Conservation (phyloP, 2,888 invertebrate species). For the Caenorhabditis uteleia region DNA sequence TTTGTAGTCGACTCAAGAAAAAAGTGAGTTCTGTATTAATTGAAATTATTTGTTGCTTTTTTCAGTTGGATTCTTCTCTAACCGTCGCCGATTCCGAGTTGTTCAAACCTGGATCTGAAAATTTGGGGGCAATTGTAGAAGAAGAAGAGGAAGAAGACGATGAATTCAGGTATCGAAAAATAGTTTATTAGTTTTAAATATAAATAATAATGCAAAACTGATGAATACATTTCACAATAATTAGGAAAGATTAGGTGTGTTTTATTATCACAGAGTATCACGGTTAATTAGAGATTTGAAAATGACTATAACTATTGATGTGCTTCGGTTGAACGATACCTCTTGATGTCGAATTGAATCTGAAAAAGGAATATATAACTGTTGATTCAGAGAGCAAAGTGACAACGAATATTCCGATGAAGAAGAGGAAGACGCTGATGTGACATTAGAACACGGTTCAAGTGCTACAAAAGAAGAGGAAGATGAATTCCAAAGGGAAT, state of each 20-base stretch:
- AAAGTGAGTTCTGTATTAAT: too few relatives aligned
- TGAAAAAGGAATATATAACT: too few relatives aligned
- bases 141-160: conserved; percentile 27
- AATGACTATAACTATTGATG: background rate
- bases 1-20: too few relatives aligned
- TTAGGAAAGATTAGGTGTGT: background rate
- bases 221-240: background rate
- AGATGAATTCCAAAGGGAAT: conserved; percentile 62
- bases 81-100: background rate
- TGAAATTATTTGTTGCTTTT: too few relatives aligned
- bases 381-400: too few relatives aligned
- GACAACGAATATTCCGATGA: conserved; percentile 12
- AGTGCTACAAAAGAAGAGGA: conserved; percentile 50
- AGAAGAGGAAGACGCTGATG: background rate
- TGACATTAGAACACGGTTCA: background rate
- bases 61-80: too few relatives aligned
- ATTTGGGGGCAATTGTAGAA: conserved; percentile 26
- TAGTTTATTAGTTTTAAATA: too few relatives aligned
- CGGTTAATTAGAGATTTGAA: background rate
- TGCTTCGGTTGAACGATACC: background rate
- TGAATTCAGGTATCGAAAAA: conserved; percentile 8
- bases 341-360: too few relatives aligned
- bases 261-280: background rate
- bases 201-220: too few relatives aligned
- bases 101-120: background rate